Conservation (phyloP, 2,113 vertebrate genomes). For the Tylochromis polylepis region DNA sequence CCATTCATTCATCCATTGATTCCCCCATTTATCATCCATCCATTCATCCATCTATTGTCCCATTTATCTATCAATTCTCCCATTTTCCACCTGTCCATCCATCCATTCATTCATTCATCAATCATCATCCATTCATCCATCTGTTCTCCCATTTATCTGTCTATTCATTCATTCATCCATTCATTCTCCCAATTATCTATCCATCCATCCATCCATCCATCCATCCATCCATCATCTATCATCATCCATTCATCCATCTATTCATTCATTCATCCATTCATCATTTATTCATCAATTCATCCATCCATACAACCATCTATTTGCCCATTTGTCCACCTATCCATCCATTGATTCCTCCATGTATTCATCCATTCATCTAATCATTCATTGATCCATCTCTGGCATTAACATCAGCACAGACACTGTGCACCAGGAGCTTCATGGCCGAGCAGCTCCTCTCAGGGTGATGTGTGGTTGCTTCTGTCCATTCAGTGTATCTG, state of each 20-base stretch:
- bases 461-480: neutral
- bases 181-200: too few species aligned
- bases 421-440: neutral
- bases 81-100: neutral
- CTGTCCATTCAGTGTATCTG: neutral
- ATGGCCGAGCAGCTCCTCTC: neutral
- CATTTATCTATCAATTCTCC: neutral
- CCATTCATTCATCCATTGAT: neutral
- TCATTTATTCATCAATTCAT: neutral
- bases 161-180: too few species aligned
- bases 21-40: too few species aligned
- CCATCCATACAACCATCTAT: too few species aligned
- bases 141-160: too few species aligned
- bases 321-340: too few species aligned
- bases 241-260: too few species aligned
- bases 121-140: too few species aligned
- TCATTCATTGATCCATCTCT: neutral
- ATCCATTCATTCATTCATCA: accelerated
- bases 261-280: neutral
- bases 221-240: neutral
- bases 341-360: neutral
- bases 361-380: neutral
- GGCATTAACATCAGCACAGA: neutral
- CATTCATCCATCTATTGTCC: neutral
- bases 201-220: neutral